Evolutionary conservation across 1,140 invertebrate genomes (phyloP), one percentile per base, ranked within the genome.

Genomic region (Belonocnema kinseyi): DNA sequence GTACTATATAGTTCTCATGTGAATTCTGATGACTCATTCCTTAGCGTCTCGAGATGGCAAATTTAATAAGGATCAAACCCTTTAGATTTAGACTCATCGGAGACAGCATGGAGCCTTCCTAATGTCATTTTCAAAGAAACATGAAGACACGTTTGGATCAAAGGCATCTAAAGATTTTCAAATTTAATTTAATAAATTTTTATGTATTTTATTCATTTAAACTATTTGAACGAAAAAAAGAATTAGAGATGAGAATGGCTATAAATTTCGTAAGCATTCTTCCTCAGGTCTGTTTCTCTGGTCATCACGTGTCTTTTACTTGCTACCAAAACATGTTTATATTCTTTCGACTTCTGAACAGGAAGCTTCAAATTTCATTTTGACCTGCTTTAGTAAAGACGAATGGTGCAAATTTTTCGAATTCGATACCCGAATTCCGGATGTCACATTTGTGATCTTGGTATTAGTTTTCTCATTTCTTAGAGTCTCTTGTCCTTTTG

Each of bases 11-110:
- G 58, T 77, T 73, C 77, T 73, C 26, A 26, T 46, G 50, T 26
- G 58, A 77, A 76, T 78, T 61, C 53, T 77, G 72, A 77, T 80
- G 75, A 54, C 74, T 80, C 75, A 66, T 33, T 66, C 61, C 61
- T 66, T 66, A 66, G 40, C 61, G 61, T 66, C 61, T 40, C 61
- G 26, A 66, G 61, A 66, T 66, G 61, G 40, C 61, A 40, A 33
- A 66, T 66, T 66, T 66, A 66, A 66, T 66, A 13, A 66, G 40
- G 61, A 66, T 66, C 40, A 66, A 33, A 40, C 26, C 33, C 61
- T 40, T 66, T 14, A 66, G 40, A n/a, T 66, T 13, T 33, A 66
- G 40, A 66, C 40, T 26, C 40, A 11, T 46, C 40, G 33, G 26
- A 66, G 61, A 66, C 33, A 61, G 58, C 21, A 26, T 14, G 58